Conservation (phyloP, 2,113 vertebrate genomes). For the Lanius collurio region DNA sequence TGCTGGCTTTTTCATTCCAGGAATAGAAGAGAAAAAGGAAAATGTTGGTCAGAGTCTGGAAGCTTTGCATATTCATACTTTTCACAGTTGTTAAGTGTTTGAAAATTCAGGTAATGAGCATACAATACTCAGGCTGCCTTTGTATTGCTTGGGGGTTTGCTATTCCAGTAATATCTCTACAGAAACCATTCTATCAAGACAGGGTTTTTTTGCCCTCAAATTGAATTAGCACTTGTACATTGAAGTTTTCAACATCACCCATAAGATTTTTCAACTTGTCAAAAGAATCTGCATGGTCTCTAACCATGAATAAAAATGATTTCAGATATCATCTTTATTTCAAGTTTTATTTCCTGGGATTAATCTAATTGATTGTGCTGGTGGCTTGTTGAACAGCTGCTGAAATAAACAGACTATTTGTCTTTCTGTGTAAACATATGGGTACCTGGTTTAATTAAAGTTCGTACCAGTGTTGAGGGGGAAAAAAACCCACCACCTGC, state of each 20-base stretch:
- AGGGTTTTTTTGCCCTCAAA: not conserved
- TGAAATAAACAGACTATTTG: slow-evolving; percentile 55
- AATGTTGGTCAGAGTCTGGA: slow-evolving; percentile 11
- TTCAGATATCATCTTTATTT: slow-evolving; percentile 71
- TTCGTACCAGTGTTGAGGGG: not conserved
- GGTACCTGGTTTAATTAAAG: not conserved
- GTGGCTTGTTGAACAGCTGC: slow-evolving; percentile 47
- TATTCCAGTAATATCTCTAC: slow-evolving; percentile 42
- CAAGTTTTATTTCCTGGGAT: slow-evolving; percentile 71
- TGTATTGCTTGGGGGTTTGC: slow-evolving; percentile 70
- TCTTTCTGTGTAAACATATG: slow-evolving; percentile 18
- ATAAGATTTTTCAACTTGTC: slow-evolving; percentile 77
- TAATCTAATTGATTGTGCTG: slow-evolving; percentile 73
- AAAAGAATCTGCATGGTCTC: slow-evolving; percentile 70
- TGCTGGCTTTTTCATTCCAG: not conserved
- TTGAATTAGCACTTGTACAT: slow-evolving; percentile 69
- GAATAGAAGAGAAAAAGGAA: not conserved
- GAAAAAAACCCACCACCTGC: not conserved
- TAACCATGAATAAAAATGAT: slow-evolving; percentile 78
- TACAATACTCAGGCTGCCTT: slow-evolving; percentile 62
- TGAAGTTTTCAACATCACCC: slow-evolving; percentile 76
- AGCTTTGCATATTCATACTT: slow-evolving; percentile 73
- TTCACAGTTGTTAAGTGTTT: slow-evolving; percentile 56
- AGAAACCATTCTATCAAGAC: slow-evolving; percentile 62
- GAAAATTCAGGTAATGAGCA: slow-evolving; percentile 68